Evolutionary conservation across 2,797 vertebrate genomes (phyloP).

Genomic region (Anas flavirostris): DNA sequence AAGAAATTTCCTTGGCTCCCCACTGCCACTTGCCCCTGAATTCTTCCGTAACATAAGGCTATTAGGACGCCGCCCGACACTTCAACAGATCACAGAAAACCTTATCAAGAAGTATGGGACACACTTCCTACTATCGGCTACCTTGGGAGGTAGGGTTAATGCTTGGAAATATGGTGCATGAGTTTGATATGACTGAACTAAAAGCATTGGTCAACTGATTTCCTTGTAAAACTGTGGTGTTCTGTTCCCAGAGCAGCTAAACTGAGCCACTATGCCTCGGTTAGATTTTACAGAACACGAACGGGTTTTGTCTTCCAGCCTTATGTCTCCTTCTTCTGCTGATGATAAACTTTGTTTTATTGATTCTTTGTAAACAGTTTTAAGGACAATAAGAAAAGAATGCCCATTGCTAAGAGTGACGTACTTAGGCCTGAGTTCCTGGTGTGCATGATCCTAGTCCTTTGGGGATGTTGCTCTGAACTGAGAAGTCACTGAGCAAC

Average conservation of each 20-base stretch:
- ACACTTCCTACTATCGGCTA: conserved; percentile 95
- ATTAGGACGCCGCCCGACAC: conserved; percentile 90
- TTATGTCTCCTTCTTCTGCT: neutral
- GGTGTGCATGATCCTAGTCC: neutral
- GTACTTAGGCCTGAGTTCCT: neutral
- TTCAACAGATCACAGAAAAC: conserved; percentile 94
- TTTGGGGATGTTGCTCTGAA: neutral
- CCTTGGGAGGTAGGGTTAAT: conserved; percentile 89
- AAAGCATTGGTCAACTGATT: fast-evolving
- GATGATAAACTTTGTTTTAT: neutral
- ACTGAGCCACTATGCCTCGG: fast-evolving
- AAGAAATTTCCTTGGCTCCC: conserved; percentile 92
- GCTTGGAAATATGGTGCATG: neutral
- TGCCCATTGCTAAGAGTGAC: fast-evolving
- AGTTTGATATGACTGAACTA: neutral
- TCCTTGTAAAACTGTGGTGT: no score
- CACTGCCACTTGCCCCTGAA: conserved; percentile 92
- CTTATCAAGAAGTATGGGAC: conserved; percentile 99
- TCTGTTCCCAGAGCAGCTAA: neutral
- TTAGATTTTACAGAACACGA: neutral
- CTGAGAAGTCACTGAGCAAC: neutral
- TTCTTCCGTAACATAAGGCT: conserved; percentile 94
- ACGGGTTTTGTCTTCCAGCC: fast-evolving
- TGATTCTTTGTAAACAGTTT: neutral
- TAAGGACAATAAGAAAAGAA: neutral